Evolutionary conservation across 2,113 vertebrate species (phyloP).

Genomic region (Pollimyrus isidori): DNA sequence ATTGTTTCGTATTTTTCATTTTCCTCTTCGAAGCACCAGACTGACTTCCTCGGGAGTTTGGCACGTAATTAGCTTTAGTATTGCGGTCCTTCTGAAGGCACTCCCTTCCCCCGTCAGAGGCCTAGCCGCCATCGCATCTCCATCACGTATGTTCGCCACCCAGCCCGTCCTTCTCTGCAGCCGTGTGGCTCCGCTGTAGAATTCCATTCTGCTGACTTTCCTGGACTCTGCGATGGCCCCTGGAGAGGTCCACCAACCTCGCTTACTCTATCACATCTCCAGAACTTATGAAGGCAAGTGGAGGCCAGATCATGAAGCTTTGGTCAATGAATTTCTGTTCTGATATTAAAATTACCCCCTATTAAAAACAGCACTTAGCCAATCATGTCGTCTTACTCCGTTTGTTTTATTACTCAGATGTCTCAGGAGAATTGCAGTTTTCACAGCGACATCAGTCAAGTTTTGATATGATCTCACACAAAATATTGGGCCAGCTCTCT

Average conservation of each 20-base stretch:
- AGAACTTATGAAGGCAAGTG: neutral
- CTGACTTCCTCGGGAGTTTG: neutral
- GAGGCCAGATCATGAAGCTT: neutral
- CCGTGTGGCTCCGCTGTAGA: neutral
- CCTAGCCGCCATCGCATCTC: neutral
- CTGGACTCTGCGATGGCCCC: neutral
- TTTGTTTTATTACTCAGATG: neutral
- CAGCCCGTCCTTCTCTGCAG: neutral
- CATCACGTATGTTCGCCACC: neutral
- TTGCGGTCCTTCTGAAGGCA: neutral
- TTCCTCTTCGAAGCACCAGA: neutral
- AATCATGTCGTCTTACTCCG: constrained; percentile 22
- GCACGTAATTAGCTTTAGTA: neutral
- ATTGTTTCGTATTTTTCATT: neutral
- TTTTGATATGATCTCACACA: constrained; percentile 30
- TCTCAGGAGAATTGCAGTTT: constrained; percentile 12
- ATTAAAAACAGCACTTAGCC: constrained; percentile 14
- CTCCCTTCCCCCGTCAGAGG: neutral
- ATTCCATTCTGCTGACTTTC: neutral
- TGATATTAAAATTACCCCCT: constrained; percentile 16
- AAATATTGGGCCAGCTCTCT: constrained; percentile 22
- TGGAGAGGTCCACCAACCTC: neutral
- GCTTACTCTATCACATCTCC: neutral
- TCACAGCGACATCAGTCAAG: constrained; percentile 1
- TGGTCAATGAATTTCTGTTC: neutral